A percentile compares a stretch with the other conserved stretches of the same genome.
phyloP scores from a whole-genome alignment of 2,888 invertebrate genomes.

The Nomada lathburiana region DNA sequence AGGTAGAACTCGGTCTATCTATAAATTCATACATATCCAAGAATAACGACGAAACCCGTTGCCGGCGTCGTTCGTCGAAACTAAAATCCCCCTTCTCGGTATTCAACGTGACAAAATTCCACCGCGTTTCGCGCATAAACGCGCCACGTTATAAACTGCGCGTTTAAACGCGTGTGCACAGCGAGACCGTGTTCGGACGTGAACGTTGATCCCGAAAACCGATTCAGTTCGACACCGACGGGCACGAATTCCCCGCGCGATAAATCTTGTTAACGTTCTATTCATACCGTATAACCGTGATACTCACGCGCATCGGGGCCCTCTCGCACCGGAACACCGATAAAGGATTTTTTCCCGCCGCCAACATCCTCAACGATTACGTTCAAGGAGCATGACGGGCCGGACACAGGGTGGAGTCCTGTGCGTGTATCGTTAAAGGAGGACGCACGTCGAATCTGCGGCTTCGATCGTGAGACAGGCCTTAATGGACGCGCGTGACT shows the following conservation, averaged over 20 bases:
- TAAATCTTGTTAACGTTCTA: slow-evolving; percentile 59
- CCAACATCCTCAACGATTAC: slow-evolving; percentile 66
- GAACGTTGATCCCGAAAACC: slow-evolving; percentile 12
- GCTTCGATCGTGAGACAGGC: slow-evolving; percentile 62
- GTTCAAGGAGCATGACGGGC: slow-evolving; percentile 63
- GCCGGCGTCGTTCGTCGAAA: too few relatives aligned
- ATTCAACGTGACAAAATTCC: too few relatives aligned
- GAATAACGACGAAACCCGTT: too few relatives aligned
- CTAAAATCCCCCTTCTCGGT: not conserved
- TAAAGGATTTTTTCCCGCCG: slow-evolving; percentile 39
- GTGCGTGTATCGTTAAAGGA: slow-evolving; percentile 45
- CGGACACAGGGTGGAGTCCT: slow-evolving; percentile 44
- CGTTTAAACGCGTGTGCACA: not conserved
- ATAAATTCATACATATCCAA: too few relatives aligned
- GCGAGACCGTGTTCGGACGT: not conserved
- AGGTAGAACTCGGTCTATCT: too few relatives aligned
- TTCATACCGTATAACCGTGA: slow-evolving; percentile 34
- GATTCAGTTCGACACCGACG: not conserved
- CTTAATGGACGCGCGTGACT: slow-evolving; percentile 71
- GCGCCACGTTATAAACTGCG: not conserved
- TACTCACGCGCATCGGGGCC: slow-evolving; percentile 16
- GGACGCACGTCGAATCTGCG: slow-evolving; percentile 62
- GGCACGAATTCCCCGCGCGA: slow-evolving; percentile 26
- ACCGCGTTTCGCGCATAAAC: too few relatives aligned
- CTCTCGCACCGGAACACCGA: slow-evolving; percentile 50